Conservation (phyloP, 2,113 vertebrate species). For the Heptranchias perlo region DNA sequence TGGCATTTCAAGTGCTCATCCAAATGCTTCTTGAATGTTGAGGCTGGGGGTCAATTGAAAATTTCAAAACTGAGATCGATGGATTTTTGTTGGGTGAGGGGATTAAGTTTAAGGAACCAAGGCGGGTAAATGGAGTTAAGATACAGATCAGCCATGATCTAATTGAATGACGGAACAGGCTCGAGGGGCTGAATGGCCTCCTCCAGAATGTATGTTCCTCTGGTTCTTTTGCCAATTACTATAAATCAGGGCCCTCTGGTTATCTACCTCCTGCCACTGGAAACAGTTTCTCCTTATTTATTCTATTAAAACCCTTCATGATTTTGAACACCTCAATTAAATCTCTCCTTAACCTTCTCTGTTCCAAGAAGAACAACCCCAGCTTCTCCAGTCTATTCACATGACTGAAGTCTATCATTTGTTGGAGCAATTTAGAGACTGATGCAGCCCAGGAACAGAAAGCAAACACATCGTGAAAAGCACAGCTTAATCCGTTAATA, state of each 20-base stretch:
- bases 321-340: background rate
- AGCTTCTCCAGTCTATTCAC: background rate
- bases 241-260: background rate
- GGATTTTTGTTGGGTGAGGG: background rate
- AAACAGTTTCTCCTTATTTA: background rate
- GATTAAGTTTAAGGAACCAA: background rate
- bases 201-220: background rate
- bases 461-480: too few relatives aligned
- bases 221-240: background rate
- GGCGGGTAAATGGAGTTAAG: background rate
- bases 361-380: background rate
- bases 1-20: too few relatives aligned
- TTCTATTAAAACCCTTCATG: background rate
- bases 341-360: background rate
- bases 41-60: background rate
- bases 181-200: background rate
- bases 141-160: background rate
- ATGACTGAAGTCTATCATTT: background rate
- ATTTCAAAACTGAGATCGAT: background rate
- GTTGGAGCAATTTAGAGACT: background rate
- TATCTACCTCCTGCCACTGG: background rate
- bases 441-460: too few relatives aligned
- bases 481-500: background rate
- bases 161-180: background rate
- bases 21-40: too few relatives aligned